Conservation (phyloP, 2,797 vertebrate species). For the Pangasius sanitwongsei region DNA sequence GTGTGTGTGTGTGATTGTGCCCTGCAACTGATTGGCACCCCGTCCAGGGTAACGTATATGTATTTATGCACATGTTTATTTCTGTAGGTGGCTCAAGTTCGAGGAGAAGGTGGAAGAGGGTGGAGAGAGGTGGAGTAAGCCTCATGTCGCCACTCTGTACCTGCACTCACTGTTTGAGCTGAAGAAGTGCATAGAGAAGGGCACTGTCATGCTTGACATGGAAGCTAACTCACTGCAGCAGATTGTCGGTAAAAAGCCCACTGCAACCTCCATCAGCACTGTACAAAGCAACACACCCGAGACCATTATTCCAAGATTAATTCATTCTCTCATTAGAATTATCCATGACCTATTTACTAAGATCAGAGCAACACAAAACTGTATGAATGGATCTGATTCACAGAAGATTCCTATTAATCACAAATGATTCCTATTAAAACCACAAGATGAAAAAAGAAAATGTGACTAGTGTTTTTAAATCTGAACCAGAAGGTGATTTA, state of each 20-base stretch:
- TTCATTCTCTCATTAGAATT: neutral
- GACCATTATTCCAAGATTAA: neutral
- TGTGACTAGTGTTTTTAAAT: neutral
- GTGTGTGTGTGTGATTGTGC: too few relatives aligned
- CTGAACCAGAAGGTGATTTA: neutral
- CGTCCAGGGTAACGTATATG: neutral
- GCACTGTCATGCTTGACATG: constrained; percentile 89
- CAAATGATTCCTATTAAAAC: neutral
- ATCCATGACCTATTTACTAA: neutral
- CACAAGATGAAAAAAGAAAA: neutral
- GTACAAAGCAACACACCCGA: neutral
- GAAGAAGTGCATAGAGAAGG: constrained; percentile 90
- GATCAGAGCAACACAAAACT: neutral
- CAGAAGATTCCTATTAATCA: too few relatives aligned
- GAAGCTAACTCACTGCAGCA: constrained; percentile 91
- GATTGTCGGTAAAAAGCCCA: constrained; percentile 82
- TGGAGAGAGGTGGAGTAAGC: constrained; percentile 97
- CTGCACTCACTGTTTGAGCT: constrained; percentile 91
- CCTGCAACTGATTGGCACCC: too few relatives aligned
- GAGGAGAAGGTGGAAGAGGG: constrained; percentile 98
- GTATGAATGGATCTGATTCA: neutral
- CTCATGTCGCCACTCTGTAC: constrained; percentile 87
- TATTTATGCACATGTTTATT: constrained; percentile 17
- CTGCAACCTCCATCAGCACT: neutral
- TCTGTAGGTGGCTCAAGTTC: constrained; percentile 94